A percentile compares a stretch with the other conserved stretches of the same genome.
phyloP scores from a whole-genome alignment of 2,113 vertebrate genomes.

The Scortum barcoo region DNA sequence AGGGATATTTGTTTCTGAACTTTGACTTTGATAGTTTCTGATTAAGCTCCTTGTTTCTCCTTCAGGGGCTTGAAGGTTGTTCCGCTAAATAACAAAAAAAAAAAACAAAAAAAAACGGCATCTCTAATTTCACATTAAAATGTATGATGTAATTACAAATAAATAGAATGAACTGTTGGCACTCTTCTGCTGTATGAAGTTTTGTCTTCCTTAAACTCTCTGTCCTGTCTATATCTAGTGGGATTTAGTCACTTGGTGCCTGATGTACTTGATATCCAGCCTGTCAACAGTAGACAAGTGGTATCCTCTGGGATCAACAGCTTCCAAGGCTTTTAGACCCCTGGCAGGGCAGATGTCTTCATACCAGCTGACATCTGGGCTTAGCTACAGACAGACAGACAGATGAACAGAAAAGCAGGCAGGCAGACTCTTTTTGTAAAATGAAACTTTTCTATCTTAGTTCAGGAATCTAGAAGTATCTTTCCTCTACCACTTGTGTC shows the following conservation, averaged over 20 bases:
- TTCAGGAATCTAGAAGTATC: slow-evolving; percentile 18
- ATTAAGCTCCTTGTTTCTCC: neutral
- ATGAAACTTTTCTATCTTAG: slow-evolving; percentile 19
- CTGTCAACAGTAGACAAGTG: slow-evolving; percentile 71
- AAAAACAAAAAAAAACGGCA: neutral
- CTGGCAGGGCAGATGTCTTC: slow-evolving; percentile 72
- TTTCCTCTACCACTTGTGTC: neutral
- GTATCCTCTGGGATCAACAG: slow-evolving; percentile 62
- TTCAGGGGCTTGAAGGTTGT: neutral
- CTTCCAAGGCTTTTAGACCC: slow-evolving; percentile 61
- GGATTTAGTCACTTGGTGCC: slow-evolving; percentile 52
- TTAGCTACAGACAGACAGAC: slow-evolving; percentile 42
- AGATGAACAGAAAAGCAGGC: neutral
- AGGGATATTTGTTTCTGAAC: neutral
- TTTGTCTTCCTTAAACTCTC: slow-evolving; percentile 15
- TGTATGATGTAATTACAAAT: neutral
- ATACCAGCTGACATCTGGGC: slow-evolving; percentile 75
- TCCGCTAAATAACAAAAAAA: no score
- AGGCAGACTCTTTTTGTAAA: slow-evolving; percentile 31
- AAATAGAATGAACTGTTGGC: neutral
- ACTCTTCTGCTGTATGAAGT: neutral
- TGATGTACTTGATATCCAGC: slow-evolving; percentile 52
- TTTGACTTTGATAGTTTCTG: neutral
- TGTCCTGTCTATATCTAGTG: slow-evolving; percentile 27
- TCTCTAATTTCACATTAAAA: neutral